Percentiles rank a stretch among this genome's conserved stretches.
phyloP scores from a whole-genome alignment of 2,113 vertebrate genomes.

The Campylorhamphus procurvoides region DNA sequence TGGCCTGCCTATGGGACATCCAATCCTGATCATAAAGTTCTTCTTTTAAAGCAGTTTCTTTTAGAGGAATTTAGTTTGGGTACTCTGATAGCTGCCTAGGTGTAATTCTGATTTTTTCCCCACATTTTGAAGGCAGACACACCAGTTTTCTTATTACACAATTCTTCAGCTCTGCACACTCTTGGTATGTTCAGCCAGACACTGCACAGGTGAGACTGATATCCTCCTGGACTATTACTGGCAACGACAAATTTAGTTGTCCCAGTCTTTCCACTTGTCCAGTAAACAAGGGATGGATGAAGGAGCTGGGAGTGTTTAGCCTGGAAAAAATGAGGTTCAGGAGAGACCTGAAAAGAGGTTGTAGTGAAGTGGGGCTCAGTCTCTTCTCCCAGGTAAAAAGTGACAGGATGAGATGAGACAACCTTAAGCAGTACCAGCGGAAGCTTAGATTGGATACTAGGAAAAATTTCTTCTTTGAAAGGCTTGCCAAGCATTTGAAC shows the following conservation, averaged over 20 bases:
- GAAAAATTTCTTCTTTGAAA: not conserved
- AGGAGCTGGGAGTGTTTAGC: not conserved
- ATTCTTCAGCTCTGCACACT: not conserved
- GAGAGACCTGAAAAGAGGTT: not conserved
- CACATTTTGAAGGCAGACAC: not conserved
- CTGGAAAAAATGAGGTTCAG: not conserved
- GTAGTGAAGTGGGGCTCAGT: accelerated
- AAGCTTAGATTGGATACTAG: not conserved
- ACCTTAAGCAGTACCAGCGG: not conserved
- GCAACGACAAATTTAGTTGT: not conserved
- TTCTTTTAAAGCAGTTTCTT: not conserved
- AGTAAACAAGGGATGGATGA: not conserved
- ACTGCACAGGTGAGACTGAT: not conserved
- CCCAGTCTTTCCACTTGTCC: not conserved
- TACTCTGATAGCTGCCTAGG: not conserved
- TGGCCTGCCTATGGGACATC: accelerated
- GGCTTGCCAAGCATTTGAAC: not conserved
- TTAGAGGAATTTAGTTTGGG: not conserved
- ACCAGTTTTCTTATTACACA: not conserved
- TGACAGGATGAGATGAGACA: accelerated
- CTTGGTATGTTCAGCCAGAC: not conserved
- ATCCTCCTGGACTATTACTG: not conserved
- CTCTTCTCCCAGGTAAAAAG: no score
- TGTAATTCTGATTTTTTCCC: not conserved
- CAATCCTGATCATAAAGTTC: not conserved